Conservation (phyloP, 2,113 vertebrate genomes). For the Paraplagusia blochii region DNA sequence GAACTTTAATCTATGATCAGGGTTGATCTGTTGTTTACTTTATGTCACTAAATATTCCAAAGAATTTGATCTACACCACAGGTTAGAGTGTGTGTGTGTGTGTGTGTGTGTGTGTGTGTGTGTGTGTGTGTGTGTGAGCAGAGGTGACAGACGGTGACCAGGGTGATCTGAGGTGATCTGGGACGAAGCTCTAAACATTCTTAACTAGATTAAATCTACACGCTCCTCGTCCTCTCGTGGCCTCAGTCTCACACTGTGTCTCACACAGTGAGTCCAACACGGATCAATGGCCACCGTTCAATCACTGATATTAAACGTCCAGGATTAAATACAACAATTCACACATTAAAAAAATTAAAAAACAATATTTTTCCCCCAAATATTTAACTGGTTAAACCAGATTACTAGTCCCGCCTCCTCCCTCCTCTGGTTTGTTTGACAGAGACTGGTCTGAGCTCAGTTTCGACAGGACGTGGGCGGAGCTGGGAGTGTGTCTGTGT, state of each 20-base stretch:
- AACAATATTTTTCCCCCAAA: too few species aligned
- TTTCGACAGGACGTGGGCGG: conserved; percentile 63
- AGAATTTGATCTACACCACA: background rate
- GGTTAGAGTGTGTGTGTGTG: background rate
- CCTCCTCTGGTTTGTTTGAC: background rate
- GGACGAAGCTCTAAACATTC: conserved; percentile 17
- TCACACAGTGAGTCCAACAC: background rate
- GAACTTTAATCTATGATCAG: too few species aligned
- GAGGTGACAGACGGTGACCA: background rate
- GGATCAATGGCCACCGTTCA: too few species aligned
- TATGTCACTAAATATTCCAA: too few species aligned
- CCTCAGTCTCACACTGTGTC: background rate
- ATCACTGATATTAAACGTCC: too few species aligned
- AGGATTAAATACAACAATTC: too few species aligned
- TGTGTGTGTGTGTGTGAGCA: background rate
- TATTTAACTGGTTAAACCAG: too few species aligned
- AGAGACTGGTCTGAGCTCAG: conserved; percentile 44
- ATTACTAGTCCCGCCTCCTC: too few species aligned
- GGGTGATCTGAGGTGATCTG: conserved; percentile 8
- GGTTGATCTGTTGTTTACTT: too few species aligned
- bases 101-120: background rate
- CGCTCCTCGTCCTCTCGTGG: background rate
- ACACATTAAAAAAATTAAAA: too few species aligned
- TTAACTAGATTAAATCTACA: conserved; percentile 12
- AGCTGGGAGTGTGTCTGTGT: conserved; percentile 43